Evolutionary conservation across 2,113 vertebrate species (phyloP).

Genomic region (Caretta caretta): DNA sequence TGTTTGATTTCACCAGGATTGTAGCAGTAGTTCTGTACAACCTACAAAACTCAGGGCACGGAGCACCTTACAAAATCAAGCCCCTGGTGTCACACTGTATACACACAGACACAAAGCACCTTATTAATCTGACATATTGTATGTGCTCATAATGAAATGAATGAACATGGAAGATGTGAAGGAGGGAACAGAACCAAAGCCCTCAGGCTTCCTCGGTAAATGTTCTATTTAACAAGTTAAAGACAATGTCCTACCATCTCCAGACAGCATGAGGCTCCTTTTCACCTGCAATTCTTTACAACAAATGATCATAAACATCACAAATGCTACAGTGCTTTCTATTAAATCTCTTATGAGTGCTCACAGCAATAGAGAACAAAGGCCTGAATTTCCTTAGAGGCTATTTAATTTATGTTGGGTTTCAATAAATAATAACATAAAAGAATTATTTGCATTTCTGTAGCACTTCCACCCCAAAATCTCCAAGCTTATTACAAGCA

Average conservation of each 20-base stretch:
- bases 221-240: background rate
- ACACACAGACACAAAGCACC: background rate
- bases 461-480: background rate
- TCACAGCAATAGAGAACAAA: background rate
- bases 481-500: background rate
- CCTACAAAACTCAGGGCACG: background rate
- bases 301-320: background rate
- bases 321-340: background rate
- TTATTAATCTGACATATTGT: background rate
- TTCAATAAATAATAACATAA: background rate
- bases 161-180: background rate
- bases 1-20: background rate
- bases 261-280: background rate
- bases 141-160: background rate
- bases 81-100: background rate
- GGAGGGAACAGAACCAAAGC: background rate
- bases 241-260: background rate
- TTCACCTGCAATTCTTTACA: background rate
- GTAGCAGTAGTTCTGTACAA: background rate
- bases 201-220: background rate
- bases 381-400: background rate
- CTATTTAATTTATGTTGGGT: background rate
- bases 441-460: background rate
- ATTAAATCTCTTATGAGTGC: background rate
- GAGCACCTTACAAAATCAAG: background rate